Base-by-base conservation (phyloP, 2,888 invertebrate species). In the Leptogaster cylindrica region DNA sequence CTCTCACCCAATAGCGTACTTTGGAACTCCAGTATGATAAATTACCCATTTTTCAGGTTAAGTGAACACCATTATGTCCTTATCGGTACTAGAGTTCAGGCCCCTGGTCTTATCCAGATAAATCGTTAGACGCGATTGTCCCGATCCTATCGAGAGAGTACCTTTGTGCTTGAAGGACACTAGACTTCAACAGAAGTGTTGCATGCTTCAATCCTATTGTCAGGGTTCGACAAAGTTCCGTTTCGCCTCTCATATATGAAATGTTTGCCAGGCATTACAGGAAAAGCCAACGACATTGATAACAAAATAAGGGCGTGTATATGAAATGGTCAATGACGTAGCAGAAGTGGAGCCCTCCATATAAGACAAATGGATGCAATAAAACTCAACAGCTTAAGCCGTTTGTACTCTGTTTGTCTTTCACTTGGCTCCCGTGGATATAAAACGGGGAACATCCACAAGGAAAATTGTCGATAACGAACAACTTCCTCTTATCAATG, bases 1-100 rank as follows among this genome's bases (percentile, higher is more conserved):
- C n/a, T n/a, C n/a, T n/a, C n/a, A n/a, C n/a, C n/a, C n/a, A n/a
- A 46, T 8, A 44, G 10, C 23, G 20, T 44, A 44, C n/a, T 44
- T 18, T 44, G 16, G 16, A 6, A 3, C 46, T 6, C 14, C 33
- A 31, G 10, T 31, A 52, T 52, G 52, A 52, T 52, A 52, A 52
- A 52, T 52, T 28, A 52, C 52, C 51, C 52, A 33, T 52, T 52
- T 52, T 52, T 52, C 52, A 52, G 52, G 52, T 52, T 52, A 52
- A 52, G 52, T 52, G 52, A 52, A 52, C 52, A 52, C 52, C 52
- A 52, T 52, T 52, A 52, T 52, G 31, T 31, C 52, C 52, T 52
- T 52, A 52, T 52, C 52, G 52, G 52, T 52, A 33, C 52, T 52
- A 14, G 33, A 52, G 52, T 31, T 52, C 52, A 52, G 52, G 28